Conservation (phyloP, 2,113 vertebrate species). For the Calyptommatus sinebrachiatus region DNA sequence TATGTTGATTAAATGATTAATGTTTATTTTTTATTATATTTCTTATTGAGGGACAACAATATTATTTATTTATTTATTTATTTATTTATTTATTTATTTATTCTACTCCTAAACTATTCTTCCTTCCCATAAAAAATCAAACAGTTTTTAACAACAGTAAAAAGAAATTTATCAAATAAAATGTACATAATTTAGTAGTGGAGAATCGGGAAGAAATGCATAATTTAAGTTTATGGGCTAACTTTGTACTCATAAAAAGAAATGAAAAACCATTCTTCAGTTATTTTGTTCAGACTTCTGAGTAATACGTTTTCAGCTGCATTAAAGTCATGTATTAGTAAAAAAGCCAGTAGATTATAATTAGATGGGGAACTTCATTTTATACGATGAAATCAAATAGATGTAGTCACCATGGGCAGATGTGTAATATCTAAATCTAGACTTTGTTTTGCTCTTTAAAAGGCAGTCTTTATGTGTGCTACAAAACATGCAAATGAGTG, state of each 20-base stretch:
- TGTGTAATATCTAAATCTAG: not conserved
- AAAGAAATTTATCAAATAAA: not conserved
- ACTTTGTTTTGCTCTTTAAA: slow-evolving; percentile 11
- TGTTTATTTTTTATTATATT: not conserved
- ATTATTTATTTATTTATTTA: not conserved
- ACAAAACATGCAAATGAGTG: not conserved
- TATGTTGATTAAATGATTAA: not conserved
- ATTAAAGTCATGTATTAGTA: not conserved
- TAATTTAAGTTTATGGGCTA: slow-evolving; percentile 15
- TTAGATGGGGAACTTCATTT: not conserved
- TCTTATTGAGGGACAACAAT: not conserved
- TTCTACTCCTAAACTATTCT: not conserved
- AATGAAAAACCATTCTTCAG: not conserved
- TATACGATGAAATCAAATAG: not conserved
- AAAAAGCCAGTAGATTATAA: slow-evolving; percentile 2
- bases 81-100: not conserved
- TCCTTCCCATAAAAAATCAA: not conserved
- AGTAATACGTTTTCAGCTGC: slow-evolving; percentile 10
- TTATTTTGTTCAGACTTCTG: not conserved
- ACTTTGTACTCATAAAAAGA: slow-evolving; percentile 13
- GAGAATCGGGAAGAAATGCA: not conserved
- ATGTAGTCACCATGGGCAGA: not conserved
- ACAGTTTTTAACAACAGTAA: not conserved
- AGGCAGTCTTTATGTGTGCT: fast-evolving
- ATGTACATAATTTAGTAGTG: not conserved